These are phyloP conservation scores for Trachelus tabidus DNA, from an alignment of 2,888 invertebrate species.

Conservation along the genomic window DNA sequence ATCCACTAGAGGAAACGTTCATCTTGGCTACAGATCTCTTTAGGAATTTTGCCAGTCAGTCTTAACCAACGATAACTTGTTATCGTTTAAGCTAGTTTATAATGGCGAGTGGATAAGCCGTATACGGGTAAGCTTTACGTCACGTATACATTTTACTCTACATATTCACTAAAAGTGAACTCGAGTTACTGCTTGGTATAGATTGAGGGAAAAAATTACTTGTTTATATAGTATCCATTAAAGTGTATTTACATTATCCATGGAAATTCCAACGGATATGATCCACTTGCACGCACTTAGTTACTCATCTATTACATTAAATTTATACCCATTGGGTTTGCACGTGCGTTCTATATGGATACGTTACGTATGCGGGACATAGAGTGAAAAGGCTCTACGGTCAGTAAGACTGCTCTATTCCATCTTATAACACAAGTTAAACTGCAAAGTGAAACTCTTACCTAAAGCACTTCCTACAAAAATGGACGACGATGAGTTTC, in stretches of 20 bases:
- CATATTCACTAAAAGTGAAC: not conserved
- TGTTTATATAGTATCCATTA: not conserved
- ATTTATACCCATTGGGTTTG: constrained; percentile 31
- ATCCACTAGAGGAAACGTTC: not conserved
- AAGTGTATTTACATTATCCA: not conserved
- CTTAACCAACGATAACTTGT: not conserved
- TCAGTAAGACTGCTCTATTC: not conserved
- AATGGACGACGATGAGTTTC: not conserved
- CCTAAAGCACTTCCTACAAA: constrained; percentile 37
- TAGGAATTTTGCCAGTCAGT: not conserved
- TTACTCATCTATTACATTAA: constrained; percentile 10
- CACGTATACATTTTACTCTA: not conserved
- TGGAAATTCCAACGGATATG: not conserved
- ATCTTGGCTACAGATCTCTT: not conserved
- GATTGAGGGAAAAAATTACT: not conserved
- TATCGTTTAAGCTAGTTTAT: not conserved
- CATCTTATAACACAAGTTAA: constrained; percentile 4
- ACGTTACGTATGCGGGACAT: constrained; percentile 20
- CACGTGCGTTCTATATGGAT: constrained; percentile 12
- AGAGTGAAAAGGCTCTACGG: constrained; percentile 27
- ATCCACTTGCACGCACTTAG: not conserved
- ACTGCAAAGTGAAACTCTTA: constrained; percentile 50
- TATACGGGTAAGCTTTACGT: not conserved
- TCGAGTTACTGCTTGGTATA: not conserved
- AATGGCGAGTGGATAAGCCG: not conserved